These are phyloP conservation scores for Indicator maculatus DNA, from an alignment of 2,113 vertebrate genomes.

Conservation along the genomic window DNA sequence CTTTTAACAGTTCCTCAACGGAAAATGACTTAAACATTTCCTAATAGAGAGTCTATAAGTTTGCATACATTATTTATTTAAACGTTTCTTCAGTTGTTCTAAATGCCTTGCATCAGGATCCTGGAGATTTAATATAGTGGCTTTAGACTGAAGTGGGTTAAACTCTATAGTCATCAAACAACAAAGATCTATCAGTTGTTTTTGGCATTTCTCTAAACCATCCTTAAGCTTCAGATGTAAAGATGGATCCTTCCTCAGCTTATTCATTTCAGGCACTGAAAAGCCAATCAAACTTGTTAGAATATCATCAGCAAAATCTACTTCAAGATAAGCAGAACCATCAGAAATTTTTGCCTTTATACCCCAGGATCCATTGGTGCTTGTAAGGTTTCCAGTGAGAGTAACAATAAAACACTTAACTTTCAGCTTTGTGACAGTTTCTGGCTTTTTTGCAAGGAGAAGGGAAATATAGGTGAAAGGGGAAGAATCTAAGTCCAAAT, in stretches of 20 bases:
- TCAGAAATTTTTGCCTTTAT: conserved; percentile 90
- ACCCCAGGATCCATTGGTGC: conserved; percentile 80
- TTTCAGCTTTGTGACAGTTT: conserved; percentile 49
- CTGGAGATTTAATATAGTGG: conserved; percentile 79
- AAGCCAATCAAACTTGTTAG: conserved; percentile 89
- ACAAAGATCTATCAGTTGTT: conserved; percentile 90
- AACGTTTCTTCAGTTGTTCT: conserved; percentile 78
- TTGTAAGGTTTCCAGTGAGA: conserved; percentile 89
- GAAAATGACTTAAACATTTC: not conserved
- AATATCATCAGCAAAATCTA: conserved; percentile 86
- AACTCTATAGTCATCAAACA: conserved; percentile 87
- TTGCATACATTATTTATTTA: conserved; percentile 61
- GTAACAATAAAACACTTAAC: conserved; percentile 96
- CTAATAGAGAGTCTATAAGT: not conserved
- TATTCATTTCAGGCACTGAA: conserved; percentile 81
- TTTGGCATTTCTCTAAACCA: conserved; percentile 84
- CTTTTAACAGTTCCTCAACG: not conserved
- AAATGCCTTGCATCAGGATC: conserved; percentile 75
- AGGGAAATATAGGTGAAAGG: conserved; percentile 58
- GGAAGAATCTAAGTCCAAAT: not conserved
- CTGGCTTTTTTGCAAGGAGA: not conserved
- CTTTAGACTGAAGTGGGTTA: conserved; percentile 72
- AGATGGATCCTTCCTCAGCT: conserved; percentile 75
- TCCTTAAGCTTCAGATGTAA: conserved; percentile 76
- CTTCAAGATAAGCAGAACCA: conserved; percentile 90